Evolutionary conservation across 2,797 vertebrate genomes (phyloP), one percentile per base, ranked within the genome.

Genomic region (Acipenser transmontanus): DNA sequence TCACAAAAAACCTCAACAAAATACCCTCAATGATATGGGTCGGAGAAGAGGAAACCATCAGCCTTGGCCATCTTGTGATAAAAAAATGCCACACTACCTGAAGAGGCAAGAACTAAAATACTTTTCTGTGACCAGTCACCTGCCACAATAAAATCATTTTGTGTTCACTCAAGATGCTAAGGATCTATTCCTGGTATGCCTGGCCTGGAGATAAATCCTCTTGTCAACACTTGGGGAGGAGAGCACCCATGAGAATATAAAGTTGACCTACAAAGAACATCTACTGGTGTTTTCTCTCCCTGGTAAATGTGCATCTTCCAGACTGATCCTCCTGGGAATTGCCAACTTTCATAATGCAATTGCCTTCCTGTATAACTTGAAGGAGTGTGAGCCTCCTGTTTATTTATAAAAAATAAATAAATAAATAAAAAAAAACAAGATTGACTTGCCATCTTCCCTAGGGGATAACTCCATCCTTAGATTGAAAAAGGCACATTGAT

Each of bases 261-360:
- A 62, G 11, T 20, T 47, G 48, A 62, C 59, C n/a, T 13, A 60
- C 66, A 62, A 68, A 68, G 61, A 52, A 47, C 13, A 59, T 11
- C 49, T 9, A 34, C 34, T 34, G 3, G 17, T 60, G 34, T 13
- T 60, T 17, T 6, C 59, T 61, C 17, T 48, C 11, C 59, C 13
- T 60, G 6, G 5, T 61, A 67, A 67, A 61, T 8, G 13, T n/a
- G 49, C 49, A 49, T 47, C 59, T 67, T 47, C 59, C 11, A 50
- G 47, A 50, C 49, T 49, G 49, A 11, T 50, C 48, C 66, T 47
- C 50, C 34, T 57, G 12, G 12, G 56, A 49, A n/a, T 34, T 50
- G 11, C 49, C 59, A 47, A 12, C 14, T 67, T 50, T 51, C n/a
- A 9, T 54, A 54, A 54, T 54, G 4, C 8, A n/a, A 34, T 34